Conservation (phyloP, 2,797 vertebrate genomes). For the Emydoidea blandingii region DNA sequence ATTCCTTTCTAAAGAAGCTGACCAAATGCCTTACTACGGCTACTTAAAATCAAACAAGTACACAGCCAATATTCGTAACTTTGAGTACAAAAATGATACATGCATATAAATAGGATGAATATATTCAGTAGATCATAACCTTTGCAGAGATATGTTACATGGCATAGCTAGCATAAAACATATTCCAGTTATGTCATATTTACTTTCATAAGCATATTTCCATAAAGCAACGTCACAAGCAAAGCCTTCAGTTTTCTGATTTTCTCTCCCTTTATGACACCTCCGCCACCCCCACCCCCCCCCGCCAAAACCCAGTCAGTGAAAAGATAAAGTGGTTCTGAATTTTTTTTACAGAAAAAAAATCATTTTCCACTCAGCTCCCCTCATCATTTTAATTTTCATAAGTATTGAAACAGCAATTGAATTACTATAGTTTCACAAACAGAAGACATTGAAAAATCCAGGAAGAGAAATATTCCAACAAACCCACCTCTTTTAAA, state of each 20-base stretch:
- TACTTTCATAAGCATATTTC: too few relatives aligned
- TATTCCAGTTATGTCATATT: too few relatives aligned
- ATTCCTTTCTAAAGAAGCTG: too few relatives aligned
- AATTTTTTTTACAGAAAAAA: background rate
- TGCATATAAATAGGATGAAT: too few relatives aligned
- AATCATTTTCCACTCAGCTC: background rate
- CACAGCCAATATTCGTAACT: too few relatives aligned
- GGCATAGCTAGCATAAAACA: too few relatives aligned
- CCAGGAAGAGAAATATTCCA: background rate
- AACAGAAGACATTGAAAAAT: background rate
- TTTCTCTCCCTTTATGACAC: background rate
- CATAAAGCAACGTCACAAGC: too few relatives aligned
- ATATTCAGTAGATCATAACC: too few relatives aligned
- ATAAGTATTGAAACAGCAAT: constrained; percentile 22
- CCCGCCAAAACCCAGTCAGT: background rate
- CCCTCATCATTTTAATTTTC: background rate
- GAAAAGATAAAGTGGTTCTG: background rate
- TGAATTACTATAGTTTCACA: background rate
- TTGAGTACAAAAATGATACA: too few relatives aligned
- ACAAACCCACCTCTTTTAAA: background rate
- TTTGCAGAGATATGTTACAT: too few relatives aligned
- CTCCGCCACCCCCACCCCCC: background rate
- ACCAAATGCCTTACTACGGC: too few relatives aligned
- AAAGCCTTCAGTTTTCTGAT: background rate
- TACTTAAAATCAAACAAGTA: too few relatives aligned